These are phyloP conservation scores for Rallus limicola DNA, from an alignment of 2,113 vertebrate species.

Conservation along the genomic window DNA sequence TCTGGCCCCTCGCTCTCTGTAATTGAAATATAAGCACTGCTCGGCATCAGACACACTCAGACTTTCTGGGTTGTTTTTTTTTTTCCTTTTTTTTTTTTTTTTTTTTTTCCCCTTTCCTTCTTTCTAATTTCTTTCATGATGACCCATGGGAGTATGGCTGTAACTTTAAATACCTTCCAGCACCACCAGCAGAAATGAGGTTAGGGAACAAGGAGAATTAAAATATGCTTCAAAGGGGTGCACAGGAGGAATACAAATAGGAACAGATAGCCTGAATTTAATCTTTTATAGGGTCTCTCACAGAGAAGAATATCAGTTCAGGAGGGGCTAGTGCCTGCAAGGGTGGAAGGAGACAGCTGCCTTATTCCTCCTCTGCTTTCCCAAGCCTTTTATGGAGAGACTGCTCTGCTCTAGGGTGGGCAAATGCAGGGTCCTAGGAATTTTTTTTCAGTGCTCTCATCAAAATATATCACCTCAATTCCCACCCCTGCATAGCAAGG, in stretches of 20 bases:
- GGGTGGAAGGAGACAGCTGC: background rate
- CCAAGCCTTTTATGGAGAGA: background rate
- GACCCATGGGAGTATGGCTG: background rate
- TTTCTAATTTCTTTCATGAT: constrained; percentile 19
- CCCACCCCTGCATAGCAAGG: background rate
- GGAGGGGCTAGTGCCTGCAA: background rate
- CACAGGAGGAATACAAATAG: constrained; percentile 31
- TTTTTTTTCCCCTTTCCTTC: background rate
- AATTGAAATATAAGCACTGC: constrained; percentile 23
- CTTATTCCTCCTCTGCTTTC: background rate
- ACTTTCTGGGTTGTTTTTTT: background rate
- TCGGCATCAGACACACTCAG: background rate
- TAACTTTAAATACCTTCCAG: constrained; percentile 56
- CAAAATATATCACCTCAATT: background rate
- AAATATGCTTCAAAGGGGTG: constrained; percentile 14
- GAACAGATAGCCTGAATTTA: constrained; percentile 25
- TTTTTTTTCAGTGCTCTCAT: background rate
- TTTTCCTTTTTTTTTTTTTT: background rate
- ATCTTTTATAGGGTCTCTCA: background rate
- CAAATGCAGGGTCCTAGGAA: background rate
- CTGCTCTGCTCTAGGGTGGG: background rate
- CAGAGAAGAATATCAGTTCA: background rate
- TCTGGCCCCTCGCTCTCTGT: constrained; percentile 17
- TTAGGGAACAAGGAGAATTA: constrained; percentile 43
- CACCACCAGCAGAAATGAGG: constrained; percentile 22